Evolutionary conservation across 2,113 vertebrate species (phyloP).

Genomic region (Semicossyphus pulcher): DNA sequence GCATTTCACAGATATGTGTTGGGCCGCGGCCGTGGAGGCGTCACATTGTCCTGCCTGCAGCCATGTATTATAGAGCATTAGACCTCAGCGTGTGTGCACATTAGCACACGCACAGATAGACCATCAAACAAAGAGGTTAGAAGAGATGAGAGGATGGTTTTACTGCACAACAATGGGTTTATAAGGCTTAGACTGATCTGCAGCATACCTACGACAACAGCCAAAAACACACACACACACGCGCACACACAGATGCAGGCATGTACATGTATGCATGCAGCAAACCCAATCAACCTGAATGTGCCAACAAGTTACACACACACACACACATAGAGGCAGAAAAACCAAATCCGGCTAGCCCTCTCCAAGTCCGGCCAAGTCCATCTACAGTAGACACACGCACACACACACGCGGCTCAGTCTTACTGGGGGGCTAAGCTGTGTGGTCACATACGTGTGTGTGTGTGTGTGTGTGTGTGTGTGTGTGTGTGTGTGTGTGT

Average conservation of each 20-base stretch:
- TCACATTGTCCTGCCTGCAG: background rate
- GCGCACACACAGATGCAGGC: constrained; percentile 27
- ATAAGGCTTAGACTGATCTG: constrained; percentile 76
- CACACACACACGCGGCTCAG: constrained; percentile 47
- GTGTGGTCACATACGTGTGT: no score
- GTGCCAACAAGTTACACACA: constrained; percentile 56
- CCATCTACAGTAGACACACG: constrained; percentile 30
- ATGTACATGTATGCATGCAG: constrained; percentile 42
- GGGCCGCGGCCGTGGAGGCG: background rate
- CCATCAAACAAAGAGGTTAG: constrained; percentile 62
- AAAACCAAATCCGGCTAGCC: constrained; percentile 57
- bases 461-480: no score
- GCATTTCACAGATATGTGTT: background rate
- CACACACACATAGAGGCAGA: constrained; percentile 31
- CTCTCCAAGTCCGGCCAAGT: constrained; percentile 59
- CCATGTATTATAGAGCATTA: constrained; percentile 9
- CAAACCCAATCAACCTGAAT: constrained; percentile 25
- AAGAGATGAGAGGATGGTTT: constrained; percentile 57
- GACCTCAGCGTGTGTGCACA: constrained; percentile 44
- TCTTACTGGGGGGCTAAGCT: no score
- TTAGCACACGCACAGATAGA: constrained; percentile 41
- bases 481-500: no score
- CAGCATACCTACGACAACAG: constrained; percentile 68
- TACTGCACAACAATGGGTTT: constrained; percentile 73
- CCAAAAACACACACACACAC: constrained; percentile 44